Percentiles rank a stretch among this genome's conserved stretches.
phyloP scores from a whole-genome alignment of 1,140 invertebrate species.

The Euura saliciscinereae region DNA sequence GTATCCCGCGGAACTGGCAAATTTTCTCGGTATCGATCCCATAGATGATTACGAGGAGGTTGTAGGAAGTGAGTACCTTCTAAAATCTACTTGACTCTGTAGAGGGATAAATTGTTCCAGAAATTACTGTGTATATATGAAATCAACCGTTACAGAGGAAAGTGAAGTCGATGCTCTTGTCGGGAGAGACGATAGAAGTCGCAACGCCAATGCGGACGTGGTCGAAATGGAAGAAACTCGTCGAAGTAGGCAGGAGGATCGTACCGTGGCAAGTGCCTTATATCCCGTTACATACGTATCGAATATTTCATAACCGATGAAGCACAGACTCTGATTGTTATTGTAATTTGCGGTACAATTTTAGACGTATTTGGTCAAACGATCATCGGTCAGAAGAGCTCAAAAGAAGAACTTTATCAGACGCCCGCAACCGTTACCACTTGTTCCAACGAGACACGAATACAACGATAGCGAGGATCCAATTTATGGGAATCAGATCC shows the following conservation, averaged over 20 bases:
- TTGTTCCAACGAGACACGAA: conserved; percentile 9
- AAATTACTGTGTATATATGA: too few species aligned
- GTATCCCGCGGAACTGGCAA: conserved; percentile 53
- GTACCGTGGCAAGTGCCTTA: conserved; percentile 17
- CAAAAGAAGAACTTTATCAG: conserved; percentile 27
- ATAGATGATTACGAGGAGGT: conserved; percentile 62
- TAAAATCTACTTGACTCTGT: too few species aligned
- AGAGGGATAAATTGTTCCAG: too few species aligned
- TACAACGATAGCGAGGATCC: conserved; percentile 23
- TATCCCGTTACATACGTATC: neutral
- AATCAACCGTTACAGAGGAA: too few species aligned
- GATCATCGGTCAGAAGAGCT: conserved; percentile 22
- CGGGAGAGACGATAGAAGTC: too few species aligned
- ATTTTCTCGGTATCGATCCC: conserved; percentile 65
- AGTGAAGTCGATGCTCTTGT: too few species aligned
- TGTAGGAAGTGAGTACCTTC: conserved; percentile 45
- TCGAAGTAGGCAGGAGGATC: neutral
- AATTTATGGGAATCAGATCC: conserved; percentile 25
- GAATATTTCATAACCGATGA: too few species aligned
- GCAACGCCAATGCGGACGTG: conserved; percentile 8
- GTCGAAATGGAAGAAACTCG: neutral
- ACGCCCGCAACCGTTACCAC: conserved; percentile 15
- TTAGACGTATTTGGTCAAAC: conserved; percentile 28
- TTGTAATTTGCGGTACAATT: neutral
- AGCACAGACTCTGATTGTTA: neutral